Evolutionary conservation across 2,797 vertebrate species (phyloP).

Genomic region (Coranthus polyacanthus): DNA sequence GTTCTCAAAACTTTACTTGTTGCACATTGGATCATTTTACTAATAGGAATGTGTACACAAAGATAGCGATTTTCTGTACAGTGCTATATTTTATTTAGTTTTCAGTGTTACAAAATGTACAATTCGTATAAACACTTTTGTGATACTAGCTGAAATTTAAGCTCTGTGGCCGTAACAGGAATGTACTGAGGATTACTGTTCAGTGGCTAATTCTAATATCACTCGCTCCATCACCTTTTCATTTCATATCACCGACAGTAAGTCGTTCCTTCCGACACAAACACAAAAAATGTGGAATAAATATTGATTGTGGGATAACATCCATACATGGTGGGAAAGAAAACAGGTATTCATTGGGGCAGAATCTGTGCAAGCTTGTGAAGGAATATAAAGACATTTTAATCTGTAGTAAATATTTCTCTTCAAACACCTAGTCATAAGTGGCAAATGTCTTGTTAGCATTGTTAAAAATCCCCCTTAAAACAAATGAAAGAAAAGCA

Average conservation of each 20-base stretch:
- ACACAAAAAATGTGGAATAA: conserved; percentile 50
- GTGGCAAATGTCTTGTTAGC: conserved; percentile 25
- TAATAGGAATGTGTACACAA: background rate
- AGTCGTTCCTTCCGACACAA: conserved; percentile 31
- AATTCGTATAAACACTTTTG: conserved; percentile 78
- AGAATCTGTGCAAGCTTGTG: conserved; percentile 44
- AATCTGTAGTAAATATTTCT: background rate
- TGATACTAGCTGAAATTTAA: conserved; percentile 60
- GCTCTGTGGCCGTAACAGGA: conserved; percentile 65
- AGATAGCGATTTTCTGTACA: conserved; percentile 56
- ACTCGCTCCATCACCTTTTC: conserved; percentile 40
- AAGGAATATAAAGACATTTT: conserved; percentile 17
- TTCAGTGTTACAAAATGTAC: conserved; percentile 83
- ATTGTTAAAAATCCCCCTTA: conserved; percentile 29
- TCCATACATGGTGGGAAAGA: conserved; percentile 20
- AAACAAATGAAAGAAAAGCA: conserved; percentile 59
- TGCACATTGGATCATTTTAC: background rate
- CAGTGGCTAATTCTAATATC: conserved; percentile 49
- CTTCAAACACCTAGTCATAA: conserved; percentile 1
- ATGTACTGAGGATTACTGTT: conserved; percentile 61
- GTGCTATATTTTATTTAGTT: conserved; percentile 81
- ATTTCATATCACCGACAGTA: conserved; percentile 48
- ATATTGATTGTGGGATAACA: conserved; percentile 36
- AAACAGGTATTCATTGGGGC: conserved; percentile 35
- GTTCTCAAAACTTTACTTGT: background rate